Base-by-base conservation (phyloP, 2,797 vertebrate genomes). In the Rhinichthys osculus region DNA sequence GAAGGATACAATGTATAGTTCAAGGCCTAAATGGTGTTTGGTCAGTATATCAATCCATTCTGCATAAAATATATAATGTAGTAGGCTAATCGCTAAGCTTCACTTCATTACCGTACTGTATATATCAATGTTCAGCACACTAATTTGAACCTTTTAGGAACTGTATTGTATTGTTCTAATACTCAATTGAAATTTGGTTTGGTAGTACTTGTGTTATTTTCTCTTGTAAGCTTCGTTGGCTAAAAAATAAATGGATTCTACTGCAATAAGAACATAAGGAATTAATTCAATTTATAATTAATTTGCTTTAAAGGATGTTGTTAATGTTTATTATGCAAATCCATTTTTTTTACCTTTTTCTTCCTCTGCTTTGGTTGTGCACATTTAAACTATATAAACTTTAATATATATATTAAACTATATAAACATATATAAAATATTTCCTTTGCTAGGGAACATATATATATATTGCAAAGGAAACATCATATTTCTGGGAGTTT, bases 261-360 rank as follows among this genome's bases (percentile, higher is more conserved):
- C 7, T 69, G 17, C 7, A 38, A 35, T 33, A 10, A 35, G 30
- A 19, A 17, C 27, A 35, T 19, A 3, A 33, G 16, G 0, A 17
- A 67, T 62, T 27, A 6, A 62, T 62, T 62, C 4, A 62, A 62
- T 62, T 27, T 13, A 27, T 4, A 13, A n/a, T 62, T 5, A 62
- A 62, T 62, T 67, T 33, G 27, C 16, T 67, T 67, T 35, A 67
- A 19, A 17, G 17, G 3, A 19, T 67, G 30, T 38, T 67, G 30
- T 8, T 19, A 14, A 27, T 14, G 27, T 64, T 27, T 30, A 27
- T 27, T 57, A 30, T 30, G 13, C 13, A 30, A 64, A 64, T 64
- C 1, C 0, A 0, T 10, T 27, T 27, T 14, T 2, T 27, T 0
- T 14, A 30, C n/a, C 4, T 27, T 13, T n/a, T 62, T 62, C 11